Evolutionary conservation across 2,797 vertebrate species (phyloP).

Genomic region (Onychomys leucogaster): DNA sequence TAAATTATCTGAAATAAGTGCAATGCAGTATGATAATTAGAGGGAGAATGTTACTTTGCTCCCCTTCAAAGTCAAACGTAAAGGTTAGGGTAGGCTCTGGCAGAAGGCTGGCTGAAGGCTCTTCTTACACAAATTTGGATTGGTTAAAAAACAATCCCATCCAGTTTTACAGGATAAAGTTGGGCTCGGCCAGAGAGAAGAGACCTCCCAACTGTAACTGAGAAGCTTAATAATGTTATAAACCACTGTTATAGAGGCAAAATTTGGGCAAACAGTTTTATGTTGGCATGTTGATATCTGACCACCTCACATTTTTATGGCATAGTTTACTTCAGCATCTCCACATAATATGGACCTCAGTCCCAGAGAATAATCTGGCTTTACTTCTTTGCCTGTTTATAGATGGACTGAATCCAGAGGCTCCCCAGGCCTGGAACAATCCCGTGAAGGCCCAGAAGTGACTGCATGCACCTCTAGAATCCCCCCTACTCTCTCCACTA

Average conservation of each 20-base stretch:
- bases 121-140: not conserved
- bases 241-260: slow-evolving; percentile 18
- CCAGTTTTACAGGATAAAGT: not conserved
- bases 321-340: not conserved
- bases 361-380: not conserved
- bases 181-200: not conserved
- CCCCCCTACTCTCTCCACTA: not conserved
- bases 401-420: not conserved
- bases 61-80: not conserved
- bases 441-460: not conserved
- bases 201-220: not conserved
- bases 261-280: not conserved
- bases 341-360: not conserved
- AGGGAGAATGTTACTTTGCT: not conserved
- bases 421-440: not conserved
- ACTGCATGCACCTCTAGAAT: not conserved
- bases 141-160: not conserved
- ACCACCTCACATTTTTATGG: not conserved
- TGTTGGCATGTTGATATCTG: not conserved
- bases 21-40: not conserved
- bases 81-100: not conserved
- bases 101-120: not conserved
- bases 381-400: not conserved
- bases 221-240: not conserved
- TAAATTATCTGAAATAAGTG: slow-evolving; percentile 18